These are phyloP conservation scores for Zoanthus sociatus DNA, from an alignment of 92 coral and sea anemone genomes.

Conservation along the genomic window DNA sequence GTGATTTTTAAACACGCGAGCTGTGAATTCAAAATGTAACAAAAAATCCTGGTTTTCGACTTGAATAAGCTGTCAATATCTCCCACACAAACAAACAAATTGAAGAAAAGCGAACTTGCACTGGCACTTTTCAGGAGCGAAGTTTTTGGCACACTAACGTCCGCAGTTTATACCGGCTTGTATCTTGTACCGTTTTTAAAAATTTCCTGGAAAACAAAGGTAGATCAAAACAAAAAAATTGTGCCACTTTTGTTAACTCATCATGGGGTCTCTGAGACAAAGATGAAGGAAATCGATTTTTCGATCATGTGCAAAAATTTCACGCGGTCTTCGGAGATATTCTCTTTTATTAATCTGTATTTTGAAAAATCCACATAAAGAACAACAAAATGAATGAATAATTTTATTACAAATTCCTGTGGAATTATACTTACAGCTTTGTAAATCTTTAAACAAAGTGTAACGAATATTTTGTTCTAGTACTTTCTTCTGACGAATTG, in stretches of 20 bases:
- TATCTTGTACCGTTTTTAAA: not conserved
- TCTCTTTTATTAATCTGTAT: too few relatives aligned
- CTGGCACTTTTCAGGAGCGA: conserved; percentile 38
- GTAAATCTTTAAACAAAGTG: not conserved
- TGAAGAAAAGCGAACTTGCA: conserved; percentile 42
- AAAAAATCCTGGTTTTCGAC: not conserved
- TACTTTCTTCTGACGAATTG: not conserved
- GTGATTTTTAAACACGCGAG: not conserved
- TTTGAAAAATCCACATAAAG: not conserved
- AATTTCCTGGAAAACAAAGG: conserved; percentile 3
- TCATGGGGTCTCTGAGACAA: conserved; percentile 24
- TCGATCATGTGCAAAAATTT: not conserved
- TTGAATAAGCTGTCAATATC: not conserved
- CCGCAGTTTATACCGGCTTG: not conserved
- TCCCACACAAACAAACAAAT: conserved; percentile 4
- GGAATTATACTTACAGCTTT: conserved; percentile 23
- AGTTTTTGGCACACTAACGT: conserved; percentile 4
- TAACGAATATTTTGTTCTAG: not conserved
- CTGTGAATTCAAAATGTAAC: not conserved
- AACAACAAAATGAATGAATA: not conserved
- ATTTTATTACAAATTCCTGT: conserved; percentile 30
- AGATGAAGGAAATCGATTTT: conserved; percentile 12
- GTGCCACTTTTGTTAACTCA: conserved; percentile 4
- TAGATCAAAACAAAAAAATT: not conserved
- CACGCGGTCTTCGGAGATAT: not conserved